A percentile compares a stretch with the other conserved stretches of the same genome.
phyloP scores from a whole-genome alignment of 2,797 vertebrate genomes.

The Enteromius fasciolatus region DNA sequence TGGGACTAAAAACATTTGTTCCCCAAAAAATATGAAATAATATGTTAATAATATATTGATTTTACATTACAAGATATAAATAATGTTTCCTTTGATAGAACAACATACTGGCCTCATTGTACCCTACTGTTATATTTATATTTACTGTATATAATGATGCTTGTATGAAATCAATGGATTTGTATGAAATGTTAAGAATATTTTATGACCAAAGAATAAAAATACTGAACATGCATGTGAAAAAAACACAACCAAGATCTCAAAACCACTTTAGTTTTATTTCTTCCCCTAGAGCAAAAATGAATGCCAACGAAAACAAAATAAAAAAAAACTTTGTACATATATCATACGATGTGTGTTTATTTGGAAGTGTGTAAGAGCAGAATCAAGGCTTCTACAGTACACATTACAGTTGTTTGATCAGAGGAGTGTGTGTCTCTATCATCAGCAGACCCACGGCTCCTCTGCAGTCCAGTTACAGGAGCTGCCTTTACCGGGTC shows the following conservation, averaged over 20 bases:
- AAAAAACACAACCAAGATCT: not conserved
- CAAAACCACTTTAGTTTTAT: slow-evolving; percentile 41
- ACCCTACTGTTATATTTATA: not conserved
- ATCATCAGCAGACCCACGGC: slow-evolving; percentile 35
- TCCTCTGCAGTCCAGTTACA: slow-evolving; percentile 46
- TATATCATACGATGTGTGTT: slow-evolving; percentile 34
- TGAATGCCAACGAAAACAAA: slow-evolving; percentile 44
- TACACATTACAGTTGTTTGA: slow-evolving; percentile 39
- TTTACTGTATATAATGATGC: not conserved
- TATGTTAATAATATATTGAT: not conserved
- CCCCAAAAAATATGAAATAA: not conserved
- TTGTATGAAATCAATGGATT: not conserved
- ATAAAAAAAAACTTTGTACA: slow-evolving; percentile 53
- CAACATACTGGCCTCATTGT: not conserved
- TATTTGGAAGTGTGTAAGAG: slow-evolving; percentile 36
- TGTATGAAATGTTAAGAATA: not conserved
- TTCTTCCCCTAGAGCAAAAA: slow-evolving; percentile 36
- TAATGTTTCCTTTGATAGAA: not conserved
- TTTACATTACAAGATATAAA: not conserved
- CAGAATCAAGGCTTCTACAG: slow-evolving; percentile 46
- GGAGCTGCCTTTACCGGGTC: slow-evolving; percentile 55
- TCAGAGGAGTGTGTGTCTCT: slow-evolving; percentile 29
- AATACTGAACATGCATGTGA: not conserved
- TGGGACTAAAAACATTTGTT: not conserved
- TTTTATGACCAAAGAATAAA: not conserved